These are phyloP conservation scores for Platorchestia sp. DNA, from an alignment of 1,140 invertebrate genomes.

Conservation along the genomic window DNA sequence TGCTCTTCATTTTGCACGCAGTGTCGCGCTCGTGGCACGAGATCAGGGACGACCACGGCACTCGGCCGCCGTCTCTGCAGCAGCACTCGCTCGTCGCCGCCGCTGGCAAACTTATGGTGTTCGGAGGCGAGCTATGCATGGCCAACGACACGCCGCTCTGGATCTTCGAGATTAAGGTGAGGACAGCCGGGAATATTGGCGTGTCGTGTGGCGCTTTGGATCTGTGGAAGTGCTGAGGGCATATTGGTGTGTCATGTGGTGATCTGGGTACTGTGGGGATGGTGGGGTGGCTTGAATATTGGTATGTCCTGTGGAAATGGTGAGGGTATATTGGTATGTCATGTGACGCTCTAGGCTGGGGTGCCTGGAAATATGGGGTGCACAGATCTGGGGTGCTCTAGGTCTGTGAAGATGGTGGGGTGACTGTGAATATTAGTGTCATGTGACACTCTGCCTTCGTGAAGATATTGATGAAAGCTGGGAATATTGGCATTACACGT, in stretches of 20 bases:
- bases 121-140: conserved; percentile 90
- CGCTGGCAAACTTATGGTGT: conserved; percentile 83
- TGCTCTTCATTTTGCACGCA: conserved; percentile 58
- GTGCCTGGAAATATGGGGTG: no score
- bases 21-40: conserved; percentile 72
- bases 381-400: no score
- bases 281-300: no score
- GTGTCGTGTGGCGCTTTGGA: conserved; percentile 85
- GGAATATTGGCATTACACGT: background rate
- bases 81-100: conserved; percentile 88
- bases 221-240: no score
- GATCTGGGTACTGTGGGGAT: no score
- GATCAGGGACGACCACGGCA: conserved; percentile 73
- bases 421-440: background rate
- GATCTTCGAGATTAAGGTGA: conserved; percentile 86
- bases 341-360: no score
- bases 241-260: no score
- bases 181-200: conserved; percentile 74
- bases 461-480: background rate
- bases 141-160: conserved; percentile 88
- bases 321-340: no score
- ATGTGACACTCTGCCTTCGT: background rate
- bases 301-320: no score
- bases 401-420: no score
- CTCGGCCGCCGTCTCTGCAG: conserved; percentile 83